Conservation (phyloP, 2,113 vertebrate species). For the Vulpes ferrilata region DNA sequence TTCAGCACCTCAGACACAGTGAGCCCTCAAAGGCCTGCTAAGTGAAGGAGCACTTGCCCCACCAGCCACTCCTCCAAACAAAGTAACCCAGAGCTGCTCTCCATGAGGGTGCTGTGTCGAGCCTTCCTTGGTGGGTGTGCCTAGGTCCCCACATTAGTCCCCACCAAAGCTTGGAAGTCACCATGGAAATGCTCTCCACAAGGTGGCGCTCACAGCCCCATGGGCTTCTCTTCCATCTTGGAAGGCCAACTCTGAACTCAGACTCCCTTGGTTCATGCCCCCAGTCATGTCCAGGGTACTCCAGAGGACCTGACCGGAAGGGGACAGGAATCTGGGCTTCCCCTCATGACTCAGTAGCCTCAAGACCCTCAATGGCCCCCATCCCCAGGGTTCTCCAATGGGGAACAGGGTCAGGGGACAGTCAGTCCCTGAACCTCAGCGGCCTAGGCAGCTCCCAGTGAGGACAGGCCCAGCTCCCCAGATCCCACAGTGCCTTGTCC, state of each 20-base stretch:
- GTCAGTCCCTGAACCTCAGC: background rate
- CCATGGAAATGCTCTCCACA: constrained; percentile 6
- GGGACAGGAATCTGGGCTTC: background rate
- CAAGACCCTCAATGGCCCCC: background rate
- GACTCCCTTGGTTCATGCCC: too few species aligned
- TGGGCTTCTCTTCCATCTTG: background rate
- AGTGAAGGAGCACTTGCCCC: background rate
- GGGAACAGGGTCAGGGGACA: background rate
- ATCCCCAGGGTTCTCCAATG: background rate
- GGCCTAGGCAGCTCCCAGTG: background rate
- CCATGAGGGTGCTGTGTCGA: background rate
- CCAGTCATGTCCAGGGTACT: background rate
- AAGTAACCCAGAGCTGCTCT: background rate
- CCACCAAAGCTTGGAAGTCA: background rate
- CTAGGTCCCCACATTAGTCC: background rate
- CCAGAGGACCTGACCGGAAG: background rate
- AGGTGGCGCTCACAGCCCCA: constrained; percentile 27
- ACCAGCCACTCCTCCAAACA: background rate
- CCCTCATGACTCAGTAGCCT: background rate
- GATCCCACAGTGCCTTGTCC: fast-evolving
- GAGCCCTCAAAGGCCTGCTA: background rate
- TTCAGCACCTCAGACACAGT: background rate
- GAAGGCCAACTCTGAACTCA: background rate
- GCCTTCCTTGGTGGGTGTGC: background rate
- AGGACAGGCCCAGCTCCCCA: background rate